Evolutionary conservation across 30 jellyfish, hydroid and myxozoan species (phyloP).

Genomic region (Hydra vulgaris): DNA sequence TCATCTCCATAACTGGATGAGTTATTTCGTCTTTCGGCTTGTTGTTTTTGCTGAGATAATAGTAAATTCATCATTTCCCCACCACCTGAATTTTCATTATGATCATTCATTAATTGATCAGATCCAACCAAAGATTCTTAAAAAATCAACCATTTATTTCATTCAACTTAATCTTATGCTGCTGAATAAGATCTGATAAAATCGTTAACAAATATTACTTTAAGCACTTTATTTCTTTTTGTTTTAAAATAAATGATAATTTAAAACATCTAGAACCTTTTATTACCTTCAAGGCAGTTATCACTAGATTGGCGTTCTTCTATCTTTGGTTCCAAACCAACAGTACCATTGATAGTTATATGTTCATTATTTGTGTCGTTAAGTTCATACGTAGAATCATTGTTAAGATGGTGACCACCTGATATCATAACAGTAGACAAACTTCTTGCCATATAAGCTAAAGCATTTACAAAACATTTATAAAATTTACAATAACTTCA

Average conservation of each 20-base stretch:
- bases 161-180: too few relatives aligned
- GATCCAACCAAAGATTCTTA: conserved; percentile 1
- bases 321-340: background rate
- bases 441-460: background rate
- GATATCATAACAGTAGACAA: background rate
- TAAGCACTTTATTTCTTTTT: too few relatives aligned
- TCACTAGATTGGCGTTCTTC: background rate
- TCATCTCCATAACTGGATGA: background rate
- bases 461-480: background rate
- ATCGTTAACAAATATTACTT: too few relatives aligned
- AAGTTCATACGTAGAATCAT: background rate
- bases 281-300: background rate
- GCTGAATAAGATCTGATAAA: too few relatives aligned
- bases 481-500: background rate
- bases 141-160: background rate
- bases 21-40: conserved; percentile 10
- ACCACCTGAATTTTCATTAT: background rate
- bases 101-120: background rate
- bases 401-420: background rate
- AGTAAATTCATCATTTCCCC: conserved; percentile 21
- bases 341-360: background rate
- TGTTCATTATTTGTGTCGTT: background rate
- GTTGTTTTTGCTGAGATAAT: conserved; percentile 22
- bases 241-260: too few relatives aligned
- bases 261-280: background rate